These are phyloP conservation scores for Tenualosa ilisha DNA, from an alignment of 2,797 vertebrate genomes.

Conservation along the genomic window DNA sequence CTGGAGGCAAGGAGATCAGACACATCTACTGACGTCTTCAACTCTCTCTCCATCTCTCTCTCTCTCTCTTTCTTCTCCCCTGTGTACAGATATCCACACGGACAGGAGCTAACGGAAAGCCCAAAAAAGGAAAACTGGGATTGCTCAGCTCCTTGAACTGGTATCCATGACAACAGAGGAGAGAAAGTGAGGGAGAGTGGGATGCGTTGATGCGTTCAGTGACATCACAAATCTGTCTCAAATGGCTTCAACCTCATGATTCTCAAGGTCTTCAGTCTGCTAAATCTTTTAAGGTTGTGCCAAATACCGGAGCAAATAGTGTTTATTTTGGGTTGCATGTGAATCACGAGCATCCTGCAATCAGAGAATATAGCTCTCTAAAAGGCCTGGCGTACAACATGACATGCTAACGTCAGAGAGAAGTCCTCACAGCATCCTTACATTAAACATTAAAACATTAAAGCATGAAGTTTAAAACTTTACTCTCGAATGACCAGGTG, in stretches of 20 bases:
- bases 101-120: neutral
- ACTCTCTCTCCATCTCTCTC: neutral
- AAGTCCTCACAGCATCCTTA: neutral
- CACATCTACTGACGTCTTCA: conserved; percentile 5
- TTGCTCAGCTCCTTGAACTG: neutral
- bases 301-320: neutral
- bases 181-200: neutral
- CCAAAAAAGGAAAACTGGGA: conserved; percentile 20
- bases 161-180: conserved; percentile 20
- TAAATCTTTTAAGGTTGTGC: neutral
- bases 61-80: neutral
- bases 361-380: neutral
- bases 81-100: neutral
- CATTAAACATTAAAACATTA: neutral
- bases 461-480: neutral
- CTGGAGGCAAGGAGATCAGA: neutral
- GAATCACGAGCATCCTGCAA: neutral
- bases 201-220: neutral
- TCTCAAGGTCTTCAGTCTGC: neutral
- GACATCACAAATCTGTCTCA: neutral
- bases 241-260: neutral
- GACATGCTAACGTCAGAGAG: neutral
- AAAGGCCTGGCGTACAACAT: neutral
- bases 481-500: neutral
- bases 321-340: neutral